Evolutionary conservation across 2,113 vertebrate species (phyloP).

Genomic region (Pseudorectes ferrugineus): DNA sequence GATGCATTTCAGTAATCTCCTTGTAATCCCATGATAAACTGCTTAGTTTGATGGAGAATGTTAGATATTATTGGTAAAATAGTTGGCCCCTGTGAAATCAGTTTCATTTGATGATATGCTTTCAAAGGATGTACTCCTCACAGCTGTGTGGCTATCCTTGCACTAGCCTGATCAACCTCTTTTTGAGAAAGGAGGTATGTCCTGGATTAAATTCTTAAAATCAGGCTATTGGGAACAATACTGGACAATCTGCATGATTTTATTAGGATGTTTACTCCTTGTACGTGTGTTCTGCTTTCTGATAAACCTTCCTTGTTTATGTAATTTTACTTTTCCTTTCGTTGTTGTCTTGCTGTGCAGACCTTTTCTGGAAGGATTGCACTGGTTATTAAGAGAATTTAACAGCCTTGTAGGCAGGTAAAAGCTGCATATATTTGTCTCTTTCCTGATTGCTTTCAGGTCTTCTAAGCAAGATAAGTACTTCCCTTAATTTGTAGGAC

Average conservation of each 20-base stretch:
- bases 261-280: constrained; percentile 20
- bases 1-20: constrained; percentile 46
- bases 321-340: not conserved
- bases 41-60: constrained; percentile 52
- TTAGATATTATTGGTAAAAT: not conserved
- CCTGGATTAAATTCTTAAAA: constrained; percentile 48
- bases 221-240: not conserved
- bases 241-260: not conserved
- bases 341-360: not conserved
- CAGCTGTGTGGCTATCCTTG: constrained; percentile 26
- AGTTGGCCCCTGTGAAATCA: not conserved
- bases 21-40: constrained; percentile 56
- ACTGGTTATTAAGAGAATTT: not conserved
- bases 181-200: not conserved
- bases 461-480: not conserved
- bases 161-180: constrained; percentile 34
- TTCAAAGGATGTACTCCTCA: not conserved
- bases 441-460: not conserved
- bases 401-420: not conserved
- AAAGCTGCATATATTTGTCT: not conserved
- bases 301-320: not conserved
- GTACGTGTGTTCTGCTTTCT: not conserved
- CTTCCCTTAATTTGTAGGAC: not conserved
- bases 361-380: not conserved
- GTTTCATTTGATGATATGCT: not conserved